These are phyloP conservation scores for Squalus acanthias DNA, from an alignment of 2,797 vertebrate species.

Conservation along the genomic window DNA sequence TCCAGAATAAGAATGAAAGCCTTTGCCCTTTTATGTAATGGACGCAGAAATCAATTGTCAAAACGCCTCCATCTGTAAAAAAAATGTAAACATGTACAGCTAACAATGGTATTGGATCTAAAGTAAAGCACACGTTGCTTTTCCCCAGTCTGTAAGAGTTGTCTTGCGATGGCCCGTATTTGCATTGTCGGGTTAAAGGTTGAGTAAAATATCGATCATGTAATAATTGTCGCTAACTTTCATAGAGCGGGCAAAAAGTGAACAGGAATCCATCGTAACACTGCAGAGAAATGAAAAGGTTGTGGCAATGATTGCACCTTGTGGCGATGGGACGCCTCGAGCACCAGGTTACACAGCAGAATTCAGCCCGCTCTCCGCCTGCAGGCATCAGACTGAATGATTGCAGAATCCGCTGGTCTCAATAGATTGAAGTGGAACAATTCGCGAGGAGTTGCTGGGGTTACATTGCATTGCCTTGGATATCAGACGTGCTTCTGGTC, in stretches of 20 bases:
- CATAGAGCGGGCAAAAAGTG: background rate
- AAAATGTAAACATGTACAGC: too few species aligned
- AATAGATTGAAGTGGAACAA: background rate
- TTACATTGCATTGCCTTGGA: background rate
- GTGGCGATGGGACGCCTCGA: background rate
- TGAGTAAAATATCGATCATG: background rate
- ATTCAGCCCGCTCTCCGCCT: background rate
- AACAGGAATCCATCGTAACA: background rate
- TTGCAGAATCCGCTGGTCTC: background rate
- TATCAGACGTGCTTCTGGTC: background rate
- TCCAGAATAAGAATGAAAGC: too few species aligned
- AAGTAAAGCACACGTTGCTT: too few species aligned
- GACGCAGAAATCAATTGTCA: background rate
- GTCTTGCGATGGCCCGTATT: background rate
- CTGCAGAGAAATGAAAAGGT: background rate
- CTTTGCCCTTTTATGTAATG: background rate
- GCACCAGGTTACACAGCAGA: background rate
- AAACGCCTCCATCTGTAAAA: background rate
- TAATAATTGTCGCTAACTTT: background rate
- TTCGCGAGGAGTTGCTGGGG: background rate
- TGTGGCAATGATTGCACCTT: background rate
- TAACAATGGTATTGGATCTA: too few species aligned
- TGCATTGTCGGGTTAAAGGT: background rate
- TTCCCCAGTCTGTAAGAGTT: background rate
- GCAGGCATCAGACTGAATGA: background rate